A percentile compares a stretch with the other conserved stretches of the same genome.
phyloP scores from a whole-genome alignment of 2,797 vertebrate species.

The Pachyuromys duprasi region DNA sequence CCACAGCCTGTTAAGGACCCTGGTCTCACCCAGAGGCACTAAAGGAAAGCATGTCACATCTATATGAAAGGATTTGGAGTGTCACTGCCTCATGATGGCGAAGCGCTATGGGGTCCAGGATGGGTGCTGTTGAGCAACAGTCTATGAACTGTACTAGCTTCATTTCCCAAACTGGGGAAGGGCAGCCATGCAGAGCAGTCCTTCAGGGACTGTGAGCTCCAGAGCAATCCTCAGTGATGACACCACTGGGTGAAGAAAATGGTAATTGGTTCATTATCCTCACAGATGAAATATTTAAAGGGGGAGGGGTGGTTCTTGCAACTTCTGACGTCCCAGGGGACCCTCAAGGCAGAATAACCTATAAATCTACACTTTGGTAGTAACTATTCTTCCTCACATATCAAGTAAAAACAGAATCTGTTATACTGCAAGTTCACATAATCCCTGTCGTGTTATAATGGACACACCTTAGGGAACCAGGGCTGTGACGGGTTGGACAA shows the following conservation, averaged over 20 bases:
- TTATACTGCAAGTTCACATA: background rate
- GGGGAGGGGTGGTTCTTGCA: background rate
- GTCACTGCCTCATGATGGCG: background rate
- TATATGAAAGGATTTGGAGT: background rate
- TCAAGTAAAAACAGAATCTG: background rate
- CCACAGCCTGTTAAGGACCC: background rate
- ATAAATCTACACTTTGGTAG: background rate
- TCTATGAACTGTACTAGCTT: no score
- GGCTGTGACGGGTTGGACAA: rapidly evolving
- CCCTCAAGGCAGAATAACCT: background rate
- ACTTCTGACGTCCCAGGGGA: background rate
- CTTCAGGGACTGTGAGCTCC: background rate
- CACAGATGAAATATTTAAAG: background rate
- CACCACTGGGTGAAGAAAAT: background rate
- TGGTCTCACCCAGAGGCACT: background rate
- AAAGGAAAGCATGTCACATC: background rate
- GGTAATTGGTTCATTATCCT: background rate
- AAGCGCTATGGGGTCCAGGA: background rate
- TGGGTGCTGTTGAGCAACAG: background rate
- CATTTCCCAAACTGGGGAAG: background rate
- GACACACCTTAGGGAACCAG: background rate
- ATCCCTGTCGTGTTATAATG: background rate
- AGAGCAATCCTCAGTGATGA: background rate
- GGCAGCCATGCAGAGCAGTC: background rate
- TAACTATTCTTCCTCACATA: background rate